phyloP scores from a whole-genome alignment of 2,888 invertebrate species.

The Acleris emargana region DNA sequence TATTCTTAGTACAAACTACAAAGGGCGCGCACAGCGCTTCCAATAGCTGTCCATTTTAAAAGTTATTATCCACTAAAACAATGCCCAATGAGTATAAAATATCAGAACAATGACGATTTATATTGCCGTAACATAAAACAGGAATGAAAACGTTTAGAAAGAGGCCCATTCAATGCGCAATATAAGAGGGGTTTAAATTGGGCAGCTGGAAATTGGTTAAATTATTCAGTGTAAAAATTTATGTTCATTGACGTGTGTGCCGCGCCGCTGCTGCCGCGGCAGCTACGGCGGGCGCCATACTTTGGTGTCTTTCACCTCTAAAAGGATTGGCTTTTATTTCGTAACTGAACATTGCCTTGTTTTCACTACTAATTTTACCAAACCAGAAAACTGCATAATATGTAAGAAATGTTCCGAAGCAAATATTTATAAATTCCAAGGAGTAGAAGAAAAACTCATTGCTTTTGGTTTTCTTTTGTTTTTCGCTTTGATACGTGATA shows the following conservation, averaged over 20 bases:
- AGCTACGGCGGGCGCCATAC: conserved; percentile 1
- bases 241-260: conserved; percentile 44
- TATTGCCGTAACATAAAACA: conserved; percentile 50
- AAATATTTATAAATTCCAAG: no score
- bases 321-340: conserved; percentile 2
- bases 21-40: conserved; percentile 1
- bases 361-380: neutral
- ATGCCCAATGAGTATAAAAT: conserved; percentile 58
- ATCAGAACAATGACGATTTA: conserved; percentile 49
- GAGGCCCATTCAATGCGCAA: conserved; percentile 48
- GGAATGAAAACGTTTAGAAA: conserved; percentile 58
- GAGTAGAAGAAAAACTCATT: no score
- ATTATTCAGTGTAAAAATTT: conserved; percentile 54
- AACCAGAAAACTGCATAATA: neutral
- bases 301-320: neutral
- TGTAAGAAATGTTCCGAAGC: neutral
- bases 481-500: neutral
- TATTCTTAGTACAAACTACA: neutral
- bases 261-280: conserved; percentile 12
- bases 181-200: conserved; percentile 47
- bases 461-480: neutral
- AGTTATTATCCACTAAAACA: conserved; percentile 46
- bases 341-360: neutral
- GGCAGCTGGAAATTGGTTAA: conserved; percentile 50
- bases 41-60: conserved; percentile 26